A percentile compares a stretch with the other conserved stretches of the same genome.
Conservation (phyloP, 2,797 vertebrate genomes). For the Hydrophis major region DNA sequence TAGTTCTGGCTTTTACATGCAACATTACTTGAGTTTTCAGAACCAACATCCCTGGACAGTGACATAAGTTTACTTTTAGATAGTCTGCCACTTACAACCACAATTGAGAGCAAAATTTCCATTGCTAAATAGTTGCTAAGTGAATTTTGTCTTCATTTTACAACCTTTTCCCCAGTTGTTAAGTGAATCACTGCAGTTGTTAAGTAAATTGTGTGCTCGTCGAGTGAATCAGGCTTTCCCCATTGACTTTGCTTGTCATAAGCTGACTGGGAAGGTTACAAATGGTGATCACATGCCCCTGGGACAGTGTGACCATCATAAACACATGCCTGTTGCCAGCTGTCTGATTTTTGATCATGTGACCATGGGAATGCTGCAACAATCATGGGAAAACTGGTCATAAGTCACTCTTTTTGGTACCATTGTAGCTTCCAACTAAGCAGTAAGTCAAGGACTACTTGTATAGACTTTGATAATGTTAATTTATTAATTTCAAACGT, state of each 20-base stretch:
- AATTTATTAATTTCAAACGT: background rate
- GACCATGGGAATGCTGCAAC: too few relatives aligned
- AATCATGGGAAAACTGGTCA: too few relatives aligned
- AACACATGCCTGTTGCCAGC: too few relatives aligned
- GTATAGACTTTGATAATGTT: background rate
- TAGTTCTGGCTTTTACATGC: background rate
- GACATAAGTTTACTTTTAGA: background rate
- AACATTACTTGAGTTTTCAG: background rate
- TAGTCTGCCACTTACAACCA: too few relatives aligned
- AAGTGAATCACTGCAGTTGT: background rate
- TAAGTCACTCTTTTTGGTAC: too few relatives aligned
- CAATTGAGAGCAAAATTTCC: background rate
- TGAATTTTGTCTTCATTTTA: background rate
- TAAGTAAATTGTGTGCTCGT: background rate
- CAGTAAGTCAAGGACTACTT: background rate
- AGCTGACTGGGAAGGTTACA: too few relatives aligned
- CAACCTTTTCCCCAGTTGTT: background rate
- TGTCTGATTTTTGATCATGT: too few relatives aligned
- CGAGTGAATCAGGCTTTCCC: too few relatives aligned
- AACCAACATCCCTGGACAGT: background rate
- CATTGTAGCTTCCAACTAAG: background rate
- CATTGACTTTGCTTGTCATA: too few relatives aligned
- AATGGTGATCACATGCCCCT: too few relatives aligned
- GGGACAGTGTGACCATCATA: too few relatives aligned
- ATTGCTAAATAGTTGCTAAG: background rate